Evolutionary conservation across 2,797 vertebrate species (phyloP).

Genomic region (Molothrus aeneus): DNA sequence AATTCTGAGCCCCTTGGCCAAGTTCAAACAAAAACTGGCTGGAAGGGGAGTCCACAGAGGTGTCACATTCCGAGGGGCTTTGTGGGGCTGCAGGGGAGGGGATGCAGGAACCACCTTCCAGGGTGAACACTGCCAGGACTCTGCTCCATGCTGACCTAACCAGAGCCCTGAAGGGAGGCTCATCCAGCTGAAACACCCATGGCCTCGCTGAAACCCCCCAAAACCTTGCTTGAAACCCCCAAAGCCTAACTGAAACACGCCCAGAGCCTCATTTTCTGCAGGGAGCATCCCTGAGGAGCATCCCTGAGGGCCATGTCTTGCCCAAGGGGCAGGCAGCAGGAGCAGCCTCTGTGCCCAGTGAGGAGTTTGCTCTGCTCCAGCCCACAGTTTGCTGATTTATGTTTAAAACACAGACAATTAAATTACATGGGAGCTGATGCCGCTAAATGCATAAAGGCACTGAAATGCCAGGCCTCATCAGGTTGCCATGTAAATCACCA

Average conservation of each 20-base stretch:
- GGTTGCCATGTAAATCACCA: slow-evolving; percentile 69
- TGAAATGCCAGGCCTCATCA: slow-evolving; percentile 61
- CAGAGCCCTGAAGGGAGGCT: neutral
- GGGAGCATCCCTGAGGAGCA: neutral
- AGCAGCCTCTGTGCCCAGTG: fast-evolving
- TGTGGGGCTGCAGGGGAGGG: neutral
- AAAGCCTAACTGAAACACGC: neutral
- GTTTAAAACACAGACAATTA: slow-evolving; percentile 64
- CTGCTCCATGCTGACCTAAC: neutral
- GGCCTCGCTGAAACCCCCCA: no score
- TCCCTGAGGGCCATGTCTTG: fast-evolving
- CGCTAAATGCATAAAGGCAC: slow-evolving; percentile 58
- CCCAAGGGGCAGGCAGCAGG: neutral
- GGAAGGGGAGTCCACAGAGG: neutral
- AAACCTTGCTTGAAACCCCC: no score
- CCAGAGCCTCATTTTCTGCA: neutral
- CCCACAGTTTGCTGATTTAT: slow-evolving; percentile 49
- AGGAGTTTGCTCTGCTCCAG: neutral
- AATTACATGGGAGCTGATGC: slow-evolving; percentile 63
- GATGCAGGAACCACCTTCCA: fast-evolving
- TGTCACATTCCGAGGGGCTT: neutral
- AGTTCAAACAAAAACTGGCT: neutral
- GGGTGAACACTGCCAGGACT: fast-evolving
- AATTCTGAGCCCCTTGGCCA: slow-evolving; percentile 20
- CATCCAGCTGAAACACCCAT: neutral